Evolutionary conservation across 2,888 invertebrate genomes (phyloP).

Genomic region (Acrobasis suavella): DNA sequence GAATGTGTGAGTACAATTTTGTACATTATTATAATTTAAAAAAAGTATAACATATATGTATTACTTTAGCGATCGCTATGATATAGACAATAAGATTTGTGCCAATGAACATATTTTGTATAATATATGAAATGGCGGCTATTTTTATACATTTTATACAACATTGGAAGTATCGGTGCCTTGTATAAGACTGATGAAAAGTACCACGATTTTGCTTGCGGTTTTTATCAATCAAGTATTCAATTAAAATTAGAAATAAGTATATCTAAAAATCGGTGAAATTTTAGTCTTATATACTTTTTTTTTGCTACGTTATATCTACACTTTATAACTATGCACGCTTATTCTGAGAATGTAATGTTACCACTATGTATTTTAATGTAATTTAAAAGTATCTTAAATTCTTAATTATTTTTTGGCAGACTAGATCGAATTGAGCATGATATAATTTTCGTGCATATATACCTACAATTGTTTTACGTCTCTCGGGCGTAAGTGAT

Average conservation of each 20-base stretch:
- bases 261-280: not conserved
- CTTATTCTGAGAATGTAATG: constrained; percentile 26
- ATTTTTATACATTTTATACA: constrained; percentile 43
- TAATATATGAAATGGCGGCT: constrained; percentile 41
- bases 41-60: constrained; percentile 9
- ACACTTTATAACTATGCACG: constrained; percentile 20
- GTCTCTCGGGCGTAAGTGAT: too few relatives aligned
- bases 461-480: too few relatives aligned
- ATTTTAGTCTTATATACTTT: not conserved
- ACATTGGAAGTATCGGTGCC: constrained; percentile 62
- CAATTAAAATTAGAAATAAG: not conserved
- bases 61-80: not conserved
- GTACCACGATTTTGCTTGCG: constrained; percentile 32
- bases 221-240: not conserved
- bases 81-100: constrained; percentile 31
- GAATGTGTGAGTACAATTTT: constrained; percentile 10
- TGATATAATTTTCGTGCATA: too few relatives aligned
- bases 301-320: not conserved
- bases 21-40: constrained; percentile 5
- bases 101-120: constrained; percentile 31
- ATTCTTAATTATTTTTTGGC: not conserved
- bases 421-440: not conserved
- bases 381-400: constrained; percentile 15
- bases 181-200: constrained; percentile 64
- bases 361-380: constrained; percentile 28